Conservation (phyloP, 2,888 invertebrate genomes). For the Oscheius sp. region DNA sequence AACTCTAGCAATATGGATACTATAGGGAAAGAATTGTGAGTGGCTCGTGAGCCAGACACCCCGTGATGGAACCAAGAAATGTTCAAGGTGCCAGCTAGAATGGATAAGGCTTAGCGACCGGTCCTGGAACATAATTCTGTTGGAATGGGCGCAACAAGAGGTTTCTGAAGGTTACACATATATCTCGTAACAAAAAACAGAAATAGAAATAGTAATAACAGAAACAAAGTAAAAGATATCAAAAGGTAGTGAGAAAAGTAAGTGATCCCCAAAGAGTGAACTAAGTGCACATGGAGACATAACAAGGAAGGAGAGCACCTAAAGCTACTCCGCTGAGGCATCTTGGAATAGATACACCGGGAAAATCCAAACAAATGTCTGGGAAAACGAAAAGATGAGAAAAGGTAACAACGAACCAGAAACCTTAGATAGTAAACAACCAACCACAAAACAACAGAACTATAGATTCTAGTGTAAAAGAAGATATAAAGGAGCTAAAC, state of each 20-base stretch:
- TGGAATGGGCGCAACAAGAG: constrained; percentile 13
- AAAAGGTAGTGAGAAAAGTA: background rate
- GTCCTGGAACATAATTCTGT: constrained; percentile 7
- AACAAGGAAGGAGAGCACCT: constrained; percentile 22
- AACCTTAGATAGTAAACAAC: constrained; percentile 23
- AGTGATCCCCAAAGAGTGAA: constrained; percentile 8
- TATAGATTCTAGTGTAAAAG: background rate
- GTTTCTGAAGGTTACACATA: constrained; percentile 13
- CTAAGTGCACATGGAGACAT: constrained; percentile 20
- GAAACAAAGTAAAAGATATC: constrained; percentile 8
- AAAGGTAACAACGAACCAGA: background rate
- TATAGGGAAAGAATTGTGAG: constrained; percentile 10
- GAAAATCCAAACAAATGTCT: background rate
- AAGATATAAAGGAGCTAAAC: background rate
- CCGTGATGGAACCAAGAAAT: constrained; percentile 20
- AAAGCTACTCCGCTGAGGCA: constrained; percentile 1
- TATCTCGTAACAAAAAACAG: constrained; percentile 13
- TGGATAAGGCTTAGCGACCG: constrained; percentile 27
- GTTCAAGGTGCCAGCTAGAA: constrained; percentile 22
- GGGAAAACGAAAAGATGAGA: constrained; percentile 16
- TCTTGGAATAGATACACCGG: constrained; percentile 14
- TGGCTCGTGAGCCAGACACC: background rate
- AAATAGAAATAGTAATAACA: background rate
- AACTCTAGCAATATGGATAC: background rate
- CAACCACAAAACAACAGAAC: constrained; percentile 32